phyloP scores from a whole-genome alignment of 2,797 vertebrate species.

The Arremon brunneinucha region DNA sequence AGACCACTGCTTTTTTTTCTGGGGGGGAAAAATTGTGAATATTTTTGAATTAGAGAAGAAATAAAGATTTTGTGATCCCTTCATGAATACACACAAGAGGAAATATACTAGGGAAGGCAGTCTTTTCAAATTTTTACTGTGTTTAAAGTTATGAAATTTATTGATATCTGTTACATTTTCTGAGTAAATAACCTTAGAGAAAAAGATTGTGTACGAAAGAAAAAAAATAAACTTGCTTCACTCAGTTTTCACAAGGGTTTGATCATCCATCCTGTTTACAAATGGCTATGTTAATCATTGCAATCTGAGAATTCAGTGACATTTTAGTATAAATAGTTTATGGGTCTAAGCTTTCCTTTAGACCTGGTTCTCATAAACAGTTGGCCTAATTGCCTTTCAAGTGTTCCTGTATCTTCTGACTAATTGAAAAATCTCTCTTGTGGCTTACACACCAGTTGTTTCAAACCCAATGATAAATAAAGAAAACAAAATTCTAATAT shows the following conservation, averaged over 20 bases:
- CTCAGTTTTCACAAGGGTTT: constrained; percentile 17
- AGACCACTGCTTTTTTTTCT: background rate
- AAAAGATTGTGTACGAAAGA: background rate
- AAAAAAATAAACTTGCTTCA: background rate
- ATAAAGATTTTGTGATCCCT: background rate
- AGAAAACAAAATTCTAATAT: background rate
- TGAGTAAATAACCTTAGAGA: background rate
- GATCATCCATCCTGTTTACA: constrained; percentile 56
- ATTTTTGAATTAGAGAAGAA: background rate
- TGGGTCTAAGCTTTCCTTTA: constrained; percentile 20
- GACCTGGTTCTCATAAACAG: constrained; percentile 32
- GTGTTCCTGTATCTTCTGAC: constrained; percentile 20
- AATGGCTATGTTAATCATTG: constrained; percentile 37
- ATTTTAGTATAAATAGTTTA: constrained; percentile 48
- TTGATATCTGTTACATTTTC: background rate
- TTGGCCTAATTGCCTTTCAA: constrained; percentile 42
- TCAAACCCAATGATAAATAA: background rate
- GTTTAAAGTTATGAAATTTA: background rate
- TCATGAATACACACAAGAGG: background rate
- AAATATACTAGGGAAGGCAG: background rate
- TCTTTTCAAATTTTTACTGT: background rate
- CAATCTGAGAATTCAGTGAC: constrained; percentile 35
- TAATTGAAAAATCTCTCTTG: constrained; percentile 8
- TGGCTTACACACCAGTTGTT: background rate
- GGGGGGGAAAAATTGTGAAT: background rate